phyloP scores from a whole-genome alignment of 2,113 vertebrate genomes.

The Corythornis cristatus region DNA sequence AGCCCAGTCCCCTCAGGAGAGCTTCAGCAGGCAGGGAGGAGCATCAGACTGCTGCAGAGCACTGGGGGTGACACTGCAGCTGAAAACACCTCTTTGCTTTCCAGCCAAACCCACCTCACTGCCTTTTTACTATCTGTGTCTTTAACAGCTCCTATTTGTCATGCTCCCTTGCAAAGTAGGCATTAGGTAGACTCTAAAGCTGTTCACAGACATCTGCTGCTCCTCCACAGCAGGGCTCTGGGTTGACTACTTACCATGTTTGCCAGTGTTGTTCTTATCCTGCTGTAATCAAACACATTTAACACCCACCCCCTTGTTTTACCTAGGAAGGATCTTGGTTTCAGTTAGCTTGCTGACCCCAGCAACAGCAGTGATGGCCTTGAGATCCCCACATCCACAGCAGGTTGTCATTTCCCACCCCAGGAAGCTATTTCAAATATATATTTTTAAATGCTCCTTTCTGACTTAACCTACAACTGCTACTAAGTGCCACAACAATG shows the following conservation, averaged over 20 bases:
- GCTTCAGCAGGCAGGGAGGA: not conserved
- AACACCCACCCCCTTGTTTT: not conserved
- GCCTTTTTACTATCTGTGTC: not conserved
- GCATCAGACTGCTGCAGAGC: not conserved
- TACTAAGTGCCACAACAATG: conserved; percentile 29
- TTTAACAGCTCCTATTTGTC: not conserved
- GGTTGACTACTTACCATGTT: not conserved
- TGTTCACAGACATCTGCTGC: conserved; percentile 16
- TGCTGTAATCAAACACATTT: conserved; percentile 15
- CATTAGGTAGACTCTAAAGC: not conserved
- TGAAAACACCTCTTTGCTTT: not conserved
- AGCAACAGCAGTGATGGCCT: not conserved
- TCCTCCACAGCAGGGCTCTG: conserved; percentile 19
- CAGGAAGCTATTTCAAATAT: conserved; percentile 42
- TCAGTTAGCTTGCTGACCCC: conserved; percentile 12
- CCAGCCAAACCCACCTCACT: not conserved
- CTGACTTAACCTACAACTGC: not conserved
- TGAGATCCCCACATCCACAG: conserved; percentile 29
- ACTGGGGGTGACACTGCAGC: not conserved
- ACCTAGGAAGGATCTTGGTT: not conserved
- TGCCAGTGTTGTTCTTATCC: conserved; percentile 47
- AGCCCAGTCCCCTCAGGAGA: not conserved
- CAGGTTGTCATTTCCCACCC: conserved; percentile 35
- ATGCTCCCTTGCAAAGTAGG: not conserved
- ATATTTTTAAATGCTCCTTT: not conserved